A percentile compares a stretch with the other conserved stretches of the same genome.
Evolutionary conservation across 2,113 vertebrate species (phyloP).

Genomic region (Falcunculus frontatus): DNA sequence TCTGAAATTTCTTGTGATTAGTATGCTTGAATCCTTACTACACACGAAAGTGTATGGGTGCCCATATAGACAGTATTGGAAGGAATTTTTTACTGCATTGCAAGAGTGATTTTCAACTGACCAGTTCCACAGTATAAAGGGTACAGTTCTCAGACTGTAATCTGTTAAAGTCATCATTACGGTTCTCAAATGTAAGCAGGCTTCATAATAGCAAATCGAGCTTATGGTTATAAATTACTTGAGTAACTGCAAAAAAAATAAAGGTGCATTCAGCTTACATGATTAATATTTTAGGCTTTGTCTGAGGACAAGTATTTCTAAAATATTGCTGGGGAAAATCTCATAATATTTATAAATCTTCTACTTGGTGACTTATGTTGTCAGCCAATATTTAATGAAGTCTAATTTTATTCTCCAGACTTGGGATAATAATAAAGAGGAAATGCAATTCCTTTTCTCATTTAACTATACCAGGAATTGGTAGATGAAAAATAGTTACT

Average conservation of each 20-base stretch:
- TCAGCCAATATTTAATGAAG: neutral
- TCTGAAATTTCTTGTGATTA: neutral
- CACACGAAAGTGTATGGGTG: too few relatives aligned
- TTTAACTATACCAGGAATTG: neutral
- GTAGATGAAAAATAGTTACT: neutral
- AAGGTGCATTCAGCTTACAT: neutral
- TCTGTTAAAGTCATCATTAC: neutral
- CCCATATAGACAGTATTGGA: rapidly evolving
- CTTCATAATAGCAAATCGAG: neutral
- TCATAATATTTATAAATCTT: neutral
- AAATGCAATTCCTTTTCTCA: neutral
- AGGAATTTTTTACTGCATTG: neutral
- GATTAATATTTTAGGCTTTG: neutral
- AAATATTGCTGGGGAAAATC: neutral
- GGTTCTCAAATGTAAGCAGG: neutral
- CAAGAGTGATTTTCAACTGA: neutral
- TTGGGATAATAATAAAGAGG: neutral
- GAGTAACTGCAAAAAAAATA: neutral
- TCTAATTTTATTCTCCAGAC: neutral
- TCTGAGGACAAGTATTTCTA: neutral
- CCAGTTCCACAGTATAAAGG: neutral
- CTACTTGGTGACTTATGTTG: neutral
- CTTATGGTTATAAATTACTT: neutral
- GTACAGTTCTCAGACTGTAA: neutral
- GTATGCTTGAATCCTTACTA: neutral